phyloP scores from a whole-genome alignment of 2,113 vertebrate genomes.

The Ameiurus melas region DNA sequence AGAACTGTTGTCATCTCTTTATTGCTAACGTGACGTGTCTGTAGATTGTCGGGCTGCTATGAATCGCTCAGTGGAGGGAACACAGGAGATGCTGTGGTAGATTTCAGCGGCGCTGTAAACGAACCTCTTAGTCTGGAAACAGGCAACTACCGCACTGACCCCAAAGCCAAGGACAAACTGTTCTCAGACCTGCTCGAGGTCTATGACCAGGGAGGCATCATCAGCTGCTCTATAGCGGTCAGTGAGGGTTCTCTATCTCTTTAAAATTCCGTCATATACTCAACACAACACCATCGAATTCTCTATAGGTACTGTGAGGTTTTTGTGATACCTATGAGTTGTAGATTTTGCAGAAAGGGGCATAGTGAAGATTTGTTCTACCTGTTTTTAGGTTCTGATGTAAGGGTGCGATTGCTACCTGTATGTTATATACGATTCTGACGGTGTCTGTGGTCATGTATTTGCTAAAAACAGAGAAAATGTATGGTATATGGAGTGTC shows the following conservation, averaged over 20 bases:
- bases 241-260: slow-evolving; percentile 49
- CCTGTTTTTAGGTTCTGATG: neutral
- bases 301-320: neutral
- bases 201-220: slow-evolving; percentile 81
- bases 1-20: neutral
- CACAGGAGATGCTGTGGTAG: slow-evolving; percentile 89
- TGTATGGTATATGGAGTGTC: neutral
- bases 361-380: neutral
- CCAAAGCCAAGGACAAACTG: slow-evolving; percentile 78
- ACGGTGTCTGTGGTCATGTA: neutral
- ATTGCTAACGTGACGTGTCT: neutral
- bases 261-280: neutral
- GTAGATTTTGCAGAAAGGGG: neutral
- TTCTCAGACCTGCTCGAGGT: slow-evolving; percentile 85
- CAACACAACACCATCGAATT: neutral
- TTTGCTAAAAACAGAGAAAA: neutral
- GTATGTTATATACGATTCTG: neutral
- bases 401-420: neutral
- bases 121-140: slow-evolving; percentile 80
- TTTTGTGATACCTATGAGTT: neutral
- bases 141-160: slow-evolving; percentile 73
- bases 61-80: slow-evolving; percentile 90
- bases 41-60: slow-evolving; percentile 87
- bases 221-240: slow-evolving; percentile 88
- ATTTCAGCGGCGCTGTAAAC: slow-evolving; percentile 89